Base-by-base conservation (phyloP, 2,113 vertebrate species). In the Neotragus moschatus region DNA sequence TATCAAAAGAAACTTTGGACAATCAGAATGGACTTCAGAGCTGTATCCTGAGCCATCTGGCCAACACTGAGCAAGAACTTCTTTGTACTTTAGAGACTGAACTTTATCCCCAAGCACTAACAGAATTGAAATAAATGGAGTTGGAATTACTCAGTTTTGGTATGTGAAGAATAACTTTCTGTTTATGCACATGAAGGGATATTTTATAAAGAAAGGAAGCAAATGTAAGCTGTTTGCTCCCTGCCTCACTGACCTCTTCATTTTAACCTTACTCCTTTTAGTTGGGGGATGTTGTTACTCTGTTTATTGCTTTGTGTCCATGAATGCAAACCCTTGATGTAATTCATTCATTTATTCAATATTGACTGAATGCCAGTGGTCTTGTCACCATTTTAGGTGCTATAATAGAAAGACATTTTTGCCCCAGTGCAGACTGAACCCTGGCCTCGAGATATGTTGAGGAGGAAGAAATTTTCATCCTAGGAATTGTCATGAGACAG, bases 81-180 rank as follows among this genome's bases (percentile, higher is more conserved):
- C 53, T 84, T 66, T 89, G 66, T 95, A 56, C 63, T 96, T 97
- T 89, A 91, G 61, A 94, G 86, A 58, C 11, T 75, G 56, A 96
- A 53, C 49, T 96, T 89, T 63, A 55, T 73, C 28, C 53, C 21
- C 53, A 88, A 80, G 21, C 61, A 80, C 73, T 81, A 77, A 86
- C n/a, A 36, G 49, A 47, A 53, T 3, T 84, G 73, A 73, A 85
- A 94, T 75, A 80, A 63, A 91, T 91, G 53, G 60, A 84, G 21
- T 39, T 70, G 58, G 19, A 94, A 84, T 85, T 79, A 58, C 30
- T 91, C 23, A 33, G 43, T 56, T 94, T 88, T 55, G 33, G 43
- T 85, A 19, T 26, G 36, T 85, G 86, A 91, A 89, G 66, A 92
- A 55, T 70, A 86, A 26, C 36, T 86, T 86, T 63, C 53, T 55